A percentile compares a stretch with the other conserved stretches of the same genome.
Conservation (phyloP, 2,113 vertebrate genomes). For the Sakesphorus luctuosus region DNA sequence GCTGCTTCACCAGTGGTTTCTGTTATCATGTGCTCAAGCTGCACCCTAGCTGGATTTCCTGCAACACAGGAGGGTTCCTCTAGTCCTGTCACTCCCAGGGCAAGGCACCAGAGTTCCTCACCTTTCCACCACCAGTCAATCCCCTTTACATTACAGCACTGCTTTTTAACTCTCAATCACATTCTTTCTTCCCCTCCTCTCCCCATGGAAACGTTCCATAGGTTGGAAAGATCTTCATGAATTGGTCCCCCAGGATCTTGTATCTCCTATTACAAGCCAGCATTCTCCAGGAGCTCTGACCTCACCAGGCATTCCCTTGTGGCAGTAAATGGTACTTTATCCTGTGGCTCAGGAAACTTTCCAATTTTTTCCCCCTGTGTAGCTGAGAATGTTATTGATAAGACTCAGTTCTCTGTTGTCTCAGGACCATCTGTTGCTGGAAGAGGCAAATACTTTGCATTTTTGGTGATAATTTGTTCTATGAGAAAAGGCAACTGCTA, state of each 20-base stretch:
- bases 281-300: not conserved
- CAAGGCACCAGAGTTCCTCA: rapidly evolving
- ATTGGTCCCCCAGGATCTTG: not conserved
- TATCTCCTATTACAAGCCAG: not conserved
- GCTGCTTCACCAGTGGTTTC: not conserved
- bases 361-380: not conserved
- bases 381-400: constrained; percentile 40
- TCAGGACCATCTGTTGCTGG: constrained; percentile 45
- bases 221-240: not conserved
- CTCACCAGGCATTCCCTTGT: not conserved
- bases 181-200: not conserved
- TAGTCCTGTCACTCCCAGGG: rapidly evolving
- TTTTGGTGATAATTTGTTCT: constrained; percentile 39
- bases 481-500: constrained; percentile 11
- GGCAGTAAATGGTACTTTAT: constrained; percentile 57
- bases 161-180: not conserved
- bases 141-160: not conserved
- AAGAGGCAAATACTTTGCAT: constrained; percentile 29
- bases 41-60: not conserved
- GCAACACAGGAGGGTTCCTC: not conserved
- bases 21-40: not conserved
- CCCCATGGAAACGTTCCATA: not conserved
- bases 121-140: not conserved
- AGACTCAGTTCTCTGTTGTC: constrained; percentile 41
- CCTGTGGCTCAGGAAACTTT: constrained; percentile 2